Percentiles rank a stretch among this genome's conserved stretches.
Conservation (phyloP, 2,888 invertebrate genomes). For the Drosophila lacicola region DNA sequence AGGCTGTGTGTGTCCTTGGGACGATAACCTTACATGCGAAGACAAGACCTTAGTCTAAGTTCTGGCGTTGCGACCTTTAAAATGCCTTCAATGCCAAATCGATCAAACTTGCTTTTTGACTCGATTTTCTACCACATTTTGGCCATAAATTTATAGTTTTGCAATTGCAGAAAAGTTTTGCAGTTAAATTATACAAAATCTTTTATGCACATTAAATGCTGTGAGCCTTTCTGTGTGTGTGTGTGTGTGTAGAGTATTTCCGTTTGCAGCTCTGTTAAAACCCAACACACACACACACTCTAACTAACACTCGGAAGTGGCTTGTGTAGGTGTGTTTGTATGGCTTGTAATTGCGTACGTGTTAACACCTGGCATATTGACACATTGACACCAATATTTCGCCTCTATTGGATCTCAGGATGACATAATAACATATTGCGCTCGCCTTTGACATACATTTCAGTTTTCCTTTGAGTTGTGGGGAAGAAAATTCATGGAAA, state of each 20-base stretch:
- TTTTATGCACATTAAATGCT: not conserved
- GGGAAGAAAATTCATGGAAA: not conserved
- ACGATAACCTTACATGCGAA: conserved; percentile 26
- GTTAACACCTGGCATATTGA: conserved; percentile 72
- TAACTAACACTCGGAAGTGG: conserved; percentile 12
- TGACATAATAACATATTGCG: conserved; percentile 53
- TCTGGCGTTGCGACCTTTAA: conserved; percentile 5
- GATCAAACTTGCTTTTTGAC: conserved; percentile 68
- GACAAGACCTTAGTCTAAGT: conserved; percentile 36
- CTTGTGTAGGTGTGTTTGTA: conserved; percentile 37
- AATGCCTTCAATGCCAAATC: conserved; percentile 59
- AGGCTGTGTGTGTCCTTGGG: conserved; percentile 25
- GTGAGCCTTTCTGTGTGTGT: not conserved
- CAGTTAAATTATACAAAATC: conserved; percentile 8
- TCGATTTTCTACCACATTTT: conserved; percentile 22
- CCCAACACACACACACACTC: conserved; percentile 5
- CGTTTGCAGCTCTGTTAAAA: conserved; percentile 31
- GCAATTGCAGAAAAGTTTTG: conserved; percentile 25
- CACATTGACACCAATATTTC: conserved; percentile 73
- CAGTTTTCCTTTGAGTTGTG: conserved; percentile 8
- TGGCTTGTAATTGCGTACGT: conserved; percentile 74
- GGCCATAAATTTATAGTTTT: conserved; percentile 35
- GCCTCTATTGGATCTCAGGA: conserved; percentile 16
- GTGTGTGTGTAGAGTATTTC: conserved; percentile 23
- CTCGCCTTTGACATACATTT: conserved; percentile 42